Base-by-base conservation (phyloP, 1,140 invertebrate genomes). In the Dryas iulia region DNA sequence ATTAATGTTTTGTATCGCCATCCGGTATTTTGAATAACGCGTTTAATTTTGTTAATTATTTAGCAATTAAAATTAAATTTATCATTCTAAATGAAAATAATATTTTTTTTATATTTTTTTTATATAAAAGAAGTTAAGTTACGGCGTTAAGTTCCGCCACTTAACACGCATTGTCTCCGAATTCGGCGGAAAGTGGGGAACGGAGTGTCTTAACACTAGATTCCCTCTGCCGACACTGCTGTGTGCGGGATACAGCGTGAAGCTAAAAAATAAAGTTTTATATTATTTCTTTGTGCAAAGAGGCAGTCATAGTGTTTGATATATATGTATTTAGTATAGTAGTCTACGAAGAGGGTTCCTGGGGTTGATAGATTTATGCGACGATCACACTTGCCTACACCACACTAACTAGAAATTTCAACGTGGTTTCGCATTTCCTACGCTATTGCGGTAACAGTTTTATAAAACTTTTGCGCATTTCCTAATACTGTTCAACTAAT, bases 281-380 rank as follows among this genome's bases (percentile, higher is more conserved):
- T n/a, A n/a, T n/a, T n/a, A n/a, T n/a, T n/a, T n/a, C n/a, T n/a
- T n/a, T n/a, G n/a, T n/a, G n/a, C n/a, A n/a, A n/a, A n/a, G 65
- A 21, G 54, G 54, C 26, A 58, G n/a, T 25, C 31, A 53, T 11
- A 66, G 54, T 33, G n/a, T 59, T 66, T 66, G 24, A 59, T 31
- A 30, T 66, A 23, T 31, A 25, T 4, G 35, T 47, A 31, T 18
- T 31, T 33, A 14, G 35, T 47, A 31, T 18, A 47, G 6, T 59
- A 24, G 39, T 26, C 12, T 53, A 52, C 39, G 30, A 59, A 5
- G 12, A 31, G 28, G 57, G 18, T 59, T 66, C 26, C 26, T 58
- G 39, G 24, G 33, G 78, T 72, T 63, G 77, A 82, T 75, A 81
- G 81, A 86, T 85, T 83, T 86, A 87, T 82, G 79, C 56, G 73